Evolutionary conservation across 2,888 invertebrate genomes (phyloP), one percentile per base, ranked within the genome.

Genomic region (Caenorhabditis doughertyi): DNA sequence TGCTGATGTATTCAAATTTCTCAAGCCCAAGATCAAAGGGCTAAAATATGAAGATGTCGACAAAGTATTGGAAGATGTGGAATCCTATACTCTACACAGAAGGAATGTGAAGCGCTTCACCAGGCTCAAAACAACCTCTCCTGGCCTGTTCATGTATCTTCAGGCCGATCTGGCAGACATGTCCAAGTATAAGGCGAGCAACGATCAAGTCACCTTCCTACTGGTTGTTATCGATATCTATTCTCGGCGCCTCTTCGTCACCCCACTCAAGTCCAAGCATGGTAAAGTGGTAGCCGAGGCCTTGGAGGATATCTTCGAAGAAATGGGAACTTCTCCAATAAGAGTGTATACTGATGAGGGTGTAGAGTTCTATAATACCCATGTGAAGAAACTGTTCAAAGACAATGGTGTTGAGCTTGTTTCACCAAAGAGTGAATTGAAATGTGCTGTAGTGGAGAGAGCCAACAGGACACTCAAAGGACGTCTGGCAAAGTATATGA

Each of bases 401-500:
- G 7, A 39, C 11, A 16, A 21, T 4, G 13, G 13, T 23, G 23
- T 60, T 13, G 5, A 3, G 0, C 29, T 47, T 1, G 5, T 39
- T 3, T 64, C 62, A 11, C 44, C 62, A n/a, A 64, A 64, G 21
- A 42, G 25, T 42, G 60, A 53, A 7, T 16, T 42, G 18, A 60
- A 60, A 29, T 64, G 62, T 64, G 44, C 21, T 1, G 21, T 64
- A 13, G 29, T 47, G 16, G 62, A 64, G 16, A 11, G 62, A 18
- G 62, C 62, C 5, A 64, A 47, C 13, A 23, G 62, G 23, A 64
- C 62, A 4, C 47, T 64, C 11, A 64, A 64, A 27, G 47, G 47
- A 2, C 44, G 62, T 7, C 13, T 64, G 44, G 62, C 62, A 44
- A 64, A 64, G 29, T 64, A 64, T 42, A 64, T 64, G 62, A 64